Conservation (phyloP, 2,797 vertebrate species). For the Glyptemys insculpta region DNA sequence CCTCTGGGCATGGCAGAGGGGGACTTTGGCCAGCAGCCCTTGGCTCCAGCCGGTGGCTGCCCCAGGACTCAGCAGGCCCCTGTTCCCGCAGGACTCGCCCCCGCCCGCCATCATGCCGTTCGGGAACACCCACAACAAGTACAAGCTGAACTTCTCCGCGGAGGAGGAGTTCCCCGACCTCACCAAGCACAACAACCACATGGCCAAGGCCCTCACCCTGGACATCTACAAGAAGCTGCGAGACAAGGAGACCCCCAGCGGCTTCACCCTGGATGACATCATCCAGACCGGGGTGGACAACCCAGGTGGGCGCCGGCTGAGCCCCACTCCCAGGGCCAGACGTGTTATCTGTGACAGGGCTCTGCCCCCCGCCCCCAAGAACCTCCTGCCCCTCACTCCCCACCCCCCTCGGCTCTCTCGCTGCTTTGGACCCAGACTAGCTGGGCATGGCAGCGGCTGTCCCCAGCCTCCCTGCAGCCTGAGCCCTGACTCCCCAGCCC, state of each 20-base stretch:
- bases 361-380: no score
- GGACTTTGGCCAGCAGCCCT: no score
- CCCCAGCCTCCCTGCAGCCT: neutral
- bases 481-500: neutral
- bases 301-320: slow-evolving; percentile 83
- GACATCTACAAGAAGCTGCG: slow-evolving; percentile 90
- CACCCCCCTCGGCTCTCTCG: no score
- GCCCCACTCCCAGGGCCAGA: rapidly evolving
- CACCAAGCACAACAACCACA: slow-evolving; percentile 93
- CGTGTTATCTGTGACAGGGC: no score
- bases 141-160: slow-evolving; percentile 88
- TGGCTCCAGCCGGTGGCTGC: neutral
- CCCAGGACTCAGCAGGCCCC: rapidly evolving
- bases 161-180: slow-evolving; percentile 94
- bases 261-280: slow-evolving; percentile 92
- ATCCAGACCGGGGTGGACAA: slow-evolving; percentile 96
- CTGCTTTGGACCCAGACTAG: neutral
- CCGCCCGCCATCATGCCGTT: slow-evolving; percentile 87
- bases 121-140: slow-evolving; percentile 91
- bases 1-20: neutral
- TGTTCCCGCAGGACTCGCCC: slow-evolving; percentile 72
- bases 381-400: neutral
- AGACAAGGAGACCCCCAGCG: slow-evolving; percentile 92
- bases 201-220: slow-evolving; percentile 90
- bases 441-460: neutral